Percentiles rank a stretch among this genome's conserved stretches.
Evolutionary conservation across 2,888 invertebrate genomes (phyloP).

Genomic region (Perizoma affinitatum): DNA sequence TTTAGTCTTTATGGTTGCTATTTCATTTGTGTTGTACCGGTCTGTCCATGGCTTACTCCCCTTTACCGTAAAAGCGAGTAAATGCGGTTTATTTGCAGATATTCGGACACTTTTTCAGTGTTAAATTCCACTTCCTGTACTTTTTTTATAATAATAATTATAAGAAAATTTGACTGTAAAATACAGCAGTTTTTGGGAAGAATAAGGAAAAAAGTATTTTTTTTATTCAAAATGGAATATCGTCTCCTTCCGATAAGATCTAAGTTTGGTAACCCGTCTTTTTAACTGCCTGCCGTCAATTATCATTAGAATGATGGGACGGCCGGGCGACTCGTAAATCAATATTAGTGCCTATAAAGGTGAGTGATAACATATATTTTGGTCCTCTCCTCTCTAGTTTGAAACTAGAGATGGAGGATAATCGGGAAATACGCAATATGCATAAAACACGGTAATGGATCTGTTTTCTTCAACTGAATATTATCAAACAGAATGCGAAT

Average conservation of each 20-base stretch:
- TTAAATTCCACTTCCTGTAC: slow-evolving; percentile 30
- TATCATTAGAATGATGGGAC: slow-evolving; percentile 72
- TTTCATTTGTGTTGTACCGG: slow-evolving; percentile 40
- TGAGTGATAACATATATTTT: slow-evolving; percentile 71
- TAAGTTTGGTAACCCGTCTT: slow-evolving; percentile 73
- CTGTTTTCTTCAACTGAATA: slow-evolving; percentile 35
- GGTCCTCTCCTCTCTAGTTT: slow-evolving; percentile 56
- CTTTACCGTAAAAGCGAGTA: slow-evolving; percentile 38
- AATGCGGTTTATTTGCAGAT: slow-evolving; percentile 38
- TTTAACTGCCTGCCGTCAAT: slow-evolving; percentile 74
- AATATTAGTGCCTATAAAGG: slow-evolving; percentile 80
- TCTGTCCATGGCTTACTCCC: slow-evolving; percentile 29
- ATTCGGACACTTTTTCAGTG: slow-evolving; percentile 36
- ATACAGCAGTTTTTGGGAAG: slow-evolving; percentile 50
- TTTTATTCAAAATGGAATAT: slow-evolving; percentile 49
- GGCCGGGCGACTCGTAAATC: slow-evolving; percentile 67
- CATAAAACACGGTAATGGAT: slow-evolving; percentile 39
- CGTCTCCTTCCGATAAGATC: slow-evolving; percentile 56
- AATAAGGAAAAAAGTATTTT: slow-evolving; percentile 50
- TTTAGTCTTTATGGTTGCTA: slow-evolving; percentile 45
- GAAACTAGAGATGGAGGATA: slow-evolving; percentile 49
- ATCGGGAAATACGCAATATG: slow-evolving; percentile 58
- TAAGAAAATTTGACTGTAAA: slow-evolving; percentile 36
- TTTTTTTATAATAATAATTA: slow-evolving; percentile 25
- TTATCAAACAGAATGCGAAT: slow-evolving; percentile 21